A percentile compares a stretch with the other conserved stretches of the same genome.
Conservation (phyloP, 2,888 invertebrate species). For the Himalopsyche japonica region DNA sequence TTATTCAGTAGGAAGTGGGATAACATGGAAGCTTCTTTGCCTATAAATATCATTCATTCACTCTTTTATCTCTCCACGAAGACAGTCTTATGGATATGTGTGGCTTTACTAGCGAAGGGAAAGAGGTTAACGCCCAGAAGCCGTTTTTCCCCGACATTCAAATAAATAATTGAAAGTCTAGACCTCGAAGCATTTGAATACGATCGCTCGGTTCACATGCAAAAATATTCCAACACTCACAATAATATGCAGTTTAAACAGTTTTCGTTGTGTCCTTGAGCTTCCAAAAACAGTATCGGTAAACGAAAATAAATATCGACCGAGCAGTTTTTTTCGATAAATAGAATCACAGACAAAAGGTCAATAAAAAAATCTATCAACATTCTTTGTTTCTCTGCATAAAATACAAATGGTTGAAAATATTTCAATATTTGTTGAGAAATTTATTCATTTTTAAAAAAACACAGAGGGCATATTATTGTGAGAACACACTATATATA, state of each 20-base stretch:
- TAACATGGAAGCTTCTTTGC: not conserved
- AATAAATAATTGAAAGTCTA: slow-evolving; percentile 34
- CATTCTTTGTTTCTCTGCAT: no score
- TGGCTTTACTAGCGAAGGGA: not conserved
- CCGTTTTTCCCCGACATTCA: slow-evolving; percentile 10
- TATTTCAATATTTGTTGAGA: no score
- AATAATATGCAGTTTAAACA: not conserved
- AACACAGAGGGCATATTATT: no score
- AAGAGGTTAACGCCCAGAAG: slow-evolving; percentile 22
- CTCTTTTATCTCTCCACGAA: not conserved
- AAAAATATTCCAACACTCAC: slow-evolving; percentile 3
- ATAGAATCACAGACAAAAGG: no score
- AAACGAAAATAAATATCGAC: no score
- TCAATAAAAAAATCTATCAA: no score
- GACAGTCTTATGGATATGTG: not conserved
- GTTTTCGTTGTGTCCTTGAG: not conserved
- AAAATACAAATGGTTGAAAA: no score
- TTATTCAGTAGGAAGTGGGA: not conserved
- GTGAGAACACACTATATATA: no score
- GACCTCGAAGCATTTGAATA: slow-evolving; percentile 22
- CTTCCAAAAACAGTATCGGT: not conserved
- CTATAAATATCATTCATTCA: not conserved
- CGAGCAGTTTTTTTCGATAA: no score
- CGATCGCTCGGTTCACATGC: not conserved
- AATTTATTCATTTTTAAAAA: no score